These are phyloP conservation scores for Bombyx huttoni DNA, from an alignment of 2,888 invertebrate genomes.

Conservation along the genomic window DNA sequence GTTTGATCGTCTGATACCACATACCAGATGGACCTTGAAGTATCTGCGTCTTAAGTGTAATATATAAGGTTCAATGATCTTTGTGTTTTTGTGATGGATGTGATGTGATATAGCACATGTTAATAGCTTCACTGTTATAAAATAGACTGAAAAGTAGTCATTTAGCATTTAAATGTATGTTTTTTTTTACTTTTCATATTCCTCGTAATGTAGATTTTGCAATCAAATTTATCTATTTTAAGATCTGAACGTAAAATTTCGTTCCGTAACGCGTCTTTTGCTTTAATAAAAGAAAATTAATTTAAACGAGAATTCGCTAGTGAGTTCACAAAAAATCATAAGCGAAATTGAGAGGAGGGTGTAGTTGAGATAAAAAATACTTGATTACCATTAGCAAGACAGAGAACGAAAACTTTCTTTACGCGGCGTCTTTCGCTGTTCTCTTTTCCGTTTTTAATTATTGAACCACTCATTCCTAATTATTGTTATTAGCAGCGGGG, in stretches of 20 bases:
- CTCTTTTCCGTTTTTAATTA: constrained; percentile 74
- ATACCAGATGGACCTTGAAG: no score
- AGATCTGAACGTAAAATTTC: background rate
- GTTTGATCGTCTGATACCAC: no score
- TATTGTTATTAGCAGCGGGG: constrained; percentile 72
- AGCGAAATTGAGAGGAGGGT: constrained; percentile 44
- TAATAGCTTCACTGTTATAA: no score
- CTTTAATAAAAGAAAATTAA: constrained; percentile 28
- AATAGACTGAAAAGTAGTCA: no score
- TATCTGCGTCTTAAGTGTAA: no score
- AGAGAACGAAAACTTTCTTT: constrained; percentile 37
- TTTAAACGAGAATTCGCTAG: constrained; percentile 35
- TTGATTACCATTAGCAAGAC: constrained; percentile 16
- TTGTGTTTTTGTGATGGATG: no score
- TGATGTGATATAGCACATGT: no score
- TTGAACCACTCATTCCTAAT: constrained; percentile 75
- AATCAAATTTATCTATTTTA: background rate
- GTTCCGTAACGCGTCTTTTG: constrained; percentile 1
- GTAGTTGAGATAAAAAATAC: constrained; percentile 24
- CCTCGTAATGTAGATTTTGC: background rate
- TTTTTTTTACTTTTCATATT: background rate
- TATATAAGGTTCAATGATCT: no score
- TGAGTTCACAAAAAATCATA: constrained; percentile 37
- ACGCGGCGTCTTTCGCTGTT: constrained; percentile 54
- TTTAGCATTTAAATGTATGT: no score